phyloP scores from a whole-genome alignment of 2,113 vertebrate species.

The Chitala chitala region DNA sequence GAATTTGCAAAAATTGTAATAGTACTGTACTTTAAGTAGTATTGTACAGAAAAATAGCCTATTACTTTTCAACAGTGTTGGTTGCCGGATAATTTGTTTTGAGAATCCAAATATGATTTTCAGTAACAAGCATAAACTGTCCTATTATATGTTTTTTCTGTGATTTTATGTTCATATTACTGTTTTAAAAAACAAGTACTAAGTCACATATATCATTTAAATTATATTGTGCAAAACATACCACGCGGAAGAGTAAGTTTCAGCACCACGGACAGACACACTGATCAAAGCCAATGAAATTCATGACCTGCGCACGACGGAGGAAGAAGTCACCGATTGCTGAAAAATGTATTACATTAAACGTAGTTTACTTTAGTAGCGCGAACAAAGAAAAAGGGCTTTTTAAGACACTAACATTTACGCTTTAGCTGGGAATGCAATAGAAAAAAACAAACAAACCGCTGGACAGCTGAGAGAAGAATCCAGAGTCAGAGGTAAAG shows the following conservation, averaged over 20 bases:
- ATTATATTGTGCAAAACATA: constrained; percentile 11
- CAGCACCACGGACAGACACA: constrained; percentile 46
- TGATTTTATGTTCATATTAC: neutral
- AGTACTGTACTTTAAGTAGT: neutral
- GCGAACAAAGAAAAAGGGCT: constrained; percentile 39
- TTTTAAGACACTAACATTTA: constrained; percentile 30
- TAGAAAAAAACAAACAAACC: constrained; percentile 33
- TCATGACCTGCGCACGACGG: neutral
- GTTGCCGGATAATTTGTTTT: neutral
- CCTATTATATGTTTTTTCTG: neutral
- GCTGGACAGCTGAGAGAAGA: constrained; percentile 24
- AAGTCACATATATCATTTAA: neutral
- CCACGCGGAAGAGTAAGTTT: constrained; percentile 25
- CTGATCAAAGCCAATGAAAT: constrained; percentile 32
- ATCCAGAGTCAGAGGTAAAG: constrained; percentile 18
- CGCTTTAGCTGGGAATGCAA: constrained; percentile 30
- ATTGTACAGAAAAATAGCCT: neutral
- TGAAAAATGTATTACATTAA: constrained; percentile 45
- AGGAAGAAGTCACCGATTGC: constrained; percentile 1
- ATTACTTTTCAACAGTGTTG: constrained; percentile 1
- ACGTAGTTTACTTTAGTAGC: constrained; percentile 29
- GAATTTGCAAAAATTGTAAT: constrained; percentile 48
- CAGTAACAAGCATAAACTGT: neutral
- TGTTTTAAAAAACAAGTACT: constrained; percentile 6
- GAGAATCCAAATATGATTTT: neutral